A percentile compares a stretch with the other conserved stretches of the same genome.
Conservation (phyloP, 2,888 invertebrate genomes). For the Dynastes tityus region DNA sequence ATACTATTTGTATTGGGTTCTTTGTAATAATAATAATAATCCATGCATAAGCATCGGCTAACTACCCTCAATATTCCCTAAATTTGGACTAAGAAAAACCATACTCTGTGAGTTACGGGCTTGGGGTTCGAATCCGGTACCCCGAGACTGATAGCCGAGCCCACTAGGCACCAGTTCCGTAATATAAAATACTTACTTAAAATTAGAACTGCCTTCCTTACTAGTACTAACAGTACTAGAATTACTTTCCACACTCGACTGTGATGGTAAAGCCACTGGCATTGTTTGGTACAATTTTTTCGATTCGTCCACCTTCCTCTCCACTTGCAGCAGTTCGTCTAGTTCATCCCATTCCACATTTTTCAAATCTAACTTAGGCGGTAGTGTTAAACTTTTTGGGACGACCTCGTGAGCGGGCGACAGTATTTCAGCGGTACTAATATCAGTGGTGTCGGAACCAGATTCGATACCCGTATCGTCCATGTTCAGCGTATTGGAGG, state of each 20-base stretch:
- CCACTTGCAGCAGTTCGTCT: conserved; percentile 80
- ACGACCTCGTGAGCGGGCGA: conserved; percentile 59
- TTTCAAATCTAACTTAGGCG: conserved; percentile 79
- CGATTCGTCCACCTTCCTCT: conserved; percentile 76
- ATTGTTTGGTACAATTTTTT: conserved; percentile 82
- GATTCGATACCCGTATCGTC: conserved; percentile 62
- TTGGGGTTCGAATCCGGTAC: too few species aligned
- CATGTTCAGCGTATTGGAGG: conserved; percentile 57
- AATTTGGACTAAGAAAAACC: too few species aligned
- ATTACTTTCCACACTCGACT: conserved; percentile 70
- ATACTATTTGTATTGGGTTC: too few species aligned
- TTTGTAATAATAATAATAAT: too few species aligned
- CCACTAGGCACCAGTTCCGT: too few species aligned
- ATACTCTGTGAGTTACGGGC: too few species aligned
- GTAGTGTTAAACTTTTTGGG: conserved; percentile 73
- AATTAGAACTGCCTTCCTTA: conserved; percentile 42
- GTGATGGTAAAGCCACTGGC: conserved; percentile 77
- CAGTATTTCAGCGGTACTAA: conserved; percentile 43
- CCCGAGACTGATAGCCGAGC: too few species aligned
- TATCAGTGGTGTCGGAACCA: conserved; percentile 53
- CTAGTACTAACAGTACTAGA: conserved; percentile 54
- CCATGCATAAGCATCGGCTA: too few species aligned
- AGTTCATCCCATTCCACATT: conserved; percentile 81
- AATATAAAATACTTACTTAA: conserved; percentile 40
- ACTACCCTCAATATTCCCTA: too few species aligned